phyloP scores from a whole-genome alignment of 2,888 invertebrate genomes.

The Xestia xanthographa region DNA sequence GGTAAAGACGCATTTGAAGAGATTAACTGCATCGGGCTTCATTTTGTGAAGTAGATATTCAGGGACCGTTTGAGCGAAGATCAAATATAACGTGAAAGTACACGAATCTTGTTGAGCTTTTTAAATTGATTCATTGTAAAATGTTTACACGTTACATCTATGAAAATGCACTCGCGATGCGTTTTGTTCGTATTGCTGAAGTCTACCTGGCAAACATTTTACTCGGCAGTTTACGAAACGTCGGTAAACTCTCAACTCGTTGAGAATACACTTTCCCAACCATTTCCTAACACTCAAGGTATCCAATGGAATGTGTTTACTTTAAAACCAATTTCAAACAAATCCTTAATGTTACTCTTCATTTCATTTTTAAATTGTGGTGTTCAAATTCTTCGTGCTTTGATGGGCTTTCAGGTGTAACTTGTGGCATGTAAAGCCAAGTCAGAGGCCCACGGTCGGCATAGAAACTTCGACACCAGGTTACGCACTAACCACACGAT shows the following conservation, averaged over 20 bases:
- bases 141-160: conserved; percentile 66
- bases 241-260: conserved; percentile 66
- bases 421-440: too few species aligned
- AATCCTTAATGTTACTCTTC: neutral
- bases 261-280: conserved; percentile 66
- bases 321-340: conserved; percentile 37
- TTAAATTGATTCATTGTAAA: conserved; percentile 60
- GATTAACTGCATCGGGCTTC: conserved; percentile 23
- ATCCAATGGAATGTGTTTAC: conserved; percentile 55
- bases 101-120: conserved; percentile 45
- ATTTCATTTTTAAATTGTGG: neutral
- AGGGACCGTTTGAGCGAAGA: neutral
- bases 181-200: conserved; percentile 76
- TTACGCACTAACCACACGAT: too few species aligned
- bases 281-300: conserved; percentile 62
- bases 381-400: neutral
- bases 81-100: conserved; percentile 3
- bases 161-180: conserved; percentile 72
- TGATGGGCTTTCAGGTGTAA: neutral
- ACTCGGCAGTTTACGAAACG: conserved; percentile 68
- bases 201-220: conserved; percentile 74
- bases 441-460: too few species aligned
- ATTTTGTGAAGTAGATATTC: conserved; percentile 16
- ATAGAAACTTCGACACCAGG: too few species aligned
- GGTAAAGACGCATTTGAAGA: conserved; percentile 14